Evolutionary conservation across 2,888 invertebrate genomes (phyloP), one percentile per base, ranked within the genome.

Genomic region (Hyposoter dolosus): DNA sequence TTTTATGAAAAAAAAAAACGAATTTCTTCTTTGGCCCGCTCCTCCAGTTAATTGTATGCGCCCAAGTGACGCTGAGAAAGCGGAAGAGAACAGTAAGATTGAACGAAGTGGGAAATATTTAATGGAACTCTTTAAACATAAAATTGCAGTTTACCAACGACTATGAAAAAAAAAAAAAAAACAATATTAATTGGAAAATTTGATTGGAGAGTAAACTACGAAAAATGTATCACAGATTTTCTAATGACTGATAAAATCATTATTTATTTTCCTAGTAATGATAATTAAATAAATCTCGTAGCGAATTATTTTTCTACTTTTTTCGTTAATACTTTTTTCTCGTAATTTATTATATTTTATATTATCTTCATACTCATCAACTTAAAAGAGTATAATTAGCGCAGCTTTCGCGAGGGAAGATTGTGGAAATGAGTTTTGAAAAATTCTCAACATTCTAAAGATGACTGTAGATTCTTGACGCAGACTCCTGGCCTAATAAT

Each of bases 401-500:
- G 68, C 43, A 40, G 68, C 43, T 17, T 47, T 45, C 47, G 23
- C 47, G 32, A 28, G 69, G 15, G 28, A 71, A 71, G 28, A 47
- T 50, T 32, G 69, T 71, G 28, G 6, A 71, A 45, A 71, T 28
- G 66, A 71, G 23, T 68, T 68, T 69, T 28, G 32, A 53, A 53
- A 71, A 53, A 40, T 50, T 47, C 32, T 43, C 35, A 1, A 32
- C 32, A 50, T 71, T 32, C 50, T 35, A 12, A 23, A n/a, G 32
- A 75, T 32, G 74, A 56, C 74, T 75, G 63, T 75, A 75, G 63
- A 75, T 75, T 69, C 68, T 78, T 53, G 28, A 43, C 60, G 69
- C 50, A 65, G 50, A 50, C 63, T 84, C 40, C 71, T 74, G 81
- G 77, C 77, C 81, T 74, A 82, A 80, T 80, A 80, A 84, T 85